Base-by-base conservation (phyloP, 2,888 invertebrate species). In the Chaetogeoica ovagalla region DNA sequence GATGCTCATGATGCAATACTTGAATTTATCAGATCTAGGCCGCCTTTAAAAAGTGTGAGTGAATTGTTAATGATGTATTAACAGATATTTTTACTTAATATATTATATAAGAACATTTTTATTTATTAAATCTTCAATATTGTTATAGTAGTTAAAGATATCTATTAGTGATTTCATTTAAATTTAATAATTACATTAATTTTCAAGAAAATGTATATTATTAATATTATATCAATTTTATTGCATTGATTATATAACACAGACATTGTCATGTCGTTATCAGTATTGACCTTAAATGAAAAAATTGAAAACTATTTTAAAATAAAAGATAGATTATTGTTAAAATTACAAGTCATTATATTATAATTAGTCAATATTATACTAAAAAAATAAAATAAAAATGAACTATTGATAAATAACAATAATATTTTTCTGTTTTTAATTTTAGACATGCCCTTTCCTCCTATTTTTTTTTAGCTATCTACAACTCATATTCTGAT, bases 1-100 rank as follows among this genome's bases (percentile, higher is more conserved):
- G 96, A 97, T 88, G 97, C 97, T 43, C 97, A 97, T 87, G 94
- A 94, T 82, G 91, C 97, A 87, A 97, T 97, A 86, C 90, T 98
- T 86, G 97, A 98, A 87, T 98, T 97, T 88, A 98, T 98, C 86
- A 90, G 97, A 86, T 96, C 96, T 86, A 90, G 97, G 86, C 97
- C 97, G 82, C 96, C 97, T 83, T 89, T 97, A 79, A 93, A 92
- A 88, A 96, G 96, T 90, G 95, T 93, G 87, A 86, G 87, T 75
- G 59, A 4, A 30, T 48, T 11, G 59, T 48, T 9, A 48, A 11
- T 5, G 11, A 11, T 48, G 48, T 48, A 11, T 48, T 11, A 9
- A 48, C 8, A 48, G 48, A 23, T 23, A n/a, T 21, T 30, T 15
- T 37, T 55, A 37, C 30, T 48, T 65, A n/a, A 21, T 68, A 19